A percentile compares a stretch with the other conserved stretches of the same genome.
Evolutionary conservation across 2,113 vertebrate species (phyloP).

Genomic region (Paedocypris sp.): DNA sequence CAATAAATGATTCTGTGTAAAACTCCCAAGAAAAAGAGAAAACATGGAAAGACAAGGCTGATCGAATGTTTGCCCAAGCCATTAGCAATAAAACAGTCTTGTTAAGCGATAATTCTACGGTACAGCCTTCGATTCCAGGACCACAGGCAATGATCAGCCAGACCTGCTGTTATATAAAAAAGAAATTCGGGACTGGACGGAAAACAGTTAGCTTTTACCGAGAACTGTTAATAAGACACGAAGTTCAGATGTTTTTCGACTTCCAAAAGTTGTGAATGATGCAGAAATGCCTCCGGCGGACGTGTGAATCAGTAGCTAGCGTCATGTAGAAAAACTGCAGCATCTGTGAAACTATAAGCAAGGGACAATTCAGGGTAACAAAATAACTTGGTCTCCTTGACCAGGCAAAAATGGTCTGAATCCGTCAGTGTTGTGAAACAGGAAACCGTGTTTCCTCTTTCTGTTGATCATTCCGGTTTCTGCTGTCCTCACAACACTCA

Average conservation of each 20-base stretch:
- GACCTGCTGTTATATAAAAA: slow-evolving; percentile 37
- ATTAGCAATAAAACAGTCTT: slow-evolving; percentile 36
- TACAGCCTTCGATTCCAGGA: slow-evolving; percentile 15
- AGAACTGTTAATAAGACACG: slow-evolving; percentile 46
- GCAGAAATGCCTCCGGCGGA: slow-evolving; percentile 21
- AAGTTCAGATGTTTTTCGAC: slow-evolving; percentile 28
- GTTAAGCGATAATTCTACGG: slow-evolving; percentile 25
- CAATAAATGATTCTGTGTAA: no score
- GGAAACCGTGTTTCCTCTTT: slow-evolving; percentile 27
- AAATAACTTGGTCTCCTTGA: neutral
- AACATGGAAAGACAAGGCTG: no score
- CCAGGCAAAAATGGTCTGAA: no score
- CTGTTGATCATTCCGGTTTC: slow-evolving; percentile 27
- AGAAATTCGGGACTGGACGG: no score
- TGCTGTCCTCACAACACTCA: neutral
- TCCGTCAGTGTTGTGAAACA: neutral
- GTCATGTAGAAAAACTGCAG: slow-evolving; percentile 34
- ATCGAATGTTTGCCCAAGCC: neutral
- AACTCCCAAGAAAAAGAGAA: no score
- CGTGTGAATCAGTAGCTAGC: slow-evolving; percentile 52
- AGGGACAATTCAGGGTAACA: neutral
- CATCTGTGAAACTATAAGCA: slow-evolving; percentile 28
- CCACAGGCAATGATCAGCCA: slow-evolving; percentile 40
- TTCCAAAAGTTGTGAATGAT: slow-evolving; percentile 20
- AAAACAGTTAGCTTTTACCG: no score